Percentiles rank a stretch among this genome's conserved stretches.
Evolutionary conservation across 2,113 vertebrate species (phyloP).

Genomic region (Elgaria multicarinata): DNA sequence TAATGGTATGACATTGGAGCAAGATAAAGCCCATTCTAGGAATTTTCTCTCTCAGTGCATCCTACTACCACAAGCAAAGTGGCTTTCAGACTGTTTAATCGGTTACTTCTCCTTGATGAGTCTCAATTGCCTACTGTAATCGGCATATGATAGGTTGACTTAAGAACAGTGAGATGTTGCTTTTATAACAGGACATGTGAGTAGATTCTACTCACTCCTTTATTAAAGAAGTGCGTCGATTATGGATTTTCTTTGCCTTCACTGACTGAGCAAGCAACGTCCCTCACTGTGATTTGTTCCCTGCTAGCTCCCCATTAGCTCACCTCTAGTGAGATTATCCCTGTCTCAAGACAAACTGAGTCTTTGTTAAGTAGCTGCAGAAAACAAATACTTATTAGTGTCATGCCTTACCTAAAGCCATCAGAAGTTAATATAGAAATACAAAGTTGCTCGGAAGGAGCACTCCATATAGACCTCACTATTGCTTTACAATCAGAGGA

Average conservation of each 20-base stretch:
- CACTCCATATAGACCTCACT: too few relatives aligned
- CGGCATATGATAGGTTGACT: neutral
- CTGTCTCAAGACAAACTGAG: neutral
- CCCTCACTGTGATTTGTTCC: neutral
- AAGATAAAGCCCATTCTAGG: too few relatives aligned
- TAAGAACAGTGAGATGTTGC: too few relatives aligned
- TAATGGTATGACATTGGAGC: too few relatives aligned
- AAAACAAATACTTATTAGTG: neutral
- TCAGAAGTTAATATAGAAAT: neutral
- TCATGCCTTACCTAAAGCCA: neutral
- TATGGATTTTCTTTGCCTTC: neutral
- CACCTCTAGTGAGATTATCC: neutral
- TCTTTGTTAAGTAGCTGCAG: too few relatives aligned
- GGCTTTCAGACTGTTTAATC: neutral
- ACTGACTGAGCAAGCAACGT: neutral
- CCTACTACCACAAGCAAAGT: neutral
- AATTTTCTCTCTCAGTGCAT: neutral
- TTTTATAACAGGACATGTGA: neutral
- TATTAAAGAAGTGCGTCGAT: neutral
- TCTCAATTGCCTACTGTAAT: neutral
- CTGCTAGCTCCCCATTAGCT: too few relatives aligned
- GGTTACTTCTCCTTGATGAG: neutral
- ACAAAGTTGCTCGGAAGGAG: too few relatives aligned
- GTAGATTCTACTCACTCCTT: neutral
- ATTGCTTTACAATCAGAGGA: too few relatives aligned